Base-by-base conservation (phyloP, 2,113 vertebrate species). In the Sinocyclocheilus rhinocerous region DNA sequence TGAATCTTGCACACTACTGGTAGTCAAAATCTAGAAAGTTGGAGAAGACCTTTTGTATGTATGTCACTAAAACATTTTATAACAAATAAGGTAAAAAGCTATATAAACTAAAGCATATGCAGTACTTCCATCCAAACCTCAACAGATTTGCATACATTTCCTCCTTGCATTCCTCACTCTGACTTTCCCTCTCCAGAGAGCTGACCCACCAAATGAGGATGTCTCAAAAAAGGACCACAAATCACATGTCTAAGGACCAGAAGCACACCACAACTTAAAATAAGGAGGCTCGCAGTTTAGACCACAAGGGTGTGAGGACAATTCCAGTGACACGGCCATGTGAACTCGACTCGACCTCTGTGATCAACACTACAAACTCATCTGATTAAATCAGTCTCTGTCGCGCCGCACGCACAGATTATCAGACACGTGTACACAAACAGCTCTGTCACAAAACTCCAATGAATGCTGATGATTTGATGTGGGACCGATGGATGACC, bases 331-430 rank as follows among this genome's bases (percentile, higher is more conserved):
- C 48, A 29, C 33, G 1, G 59, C 8, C 52, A 75, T 55, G 22
- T 88, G 89, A 88, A 92, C 88, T 87, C 45, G 22, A 70, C 83
- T 48, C 90, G 92, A 92, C 87, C 90, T 70, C 22, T 57, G 22
- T 15, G 16, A 39, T 80, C 57, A 70, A 88, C 83, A 50, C 83
- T 81, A 73, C 8, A 15, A 85, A 87, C 52, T 63, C 59, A 8
- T 57, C 36, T 63, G 90, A 89, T 77, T 59, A 83, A 91, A 88
- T 87, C 84, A 63, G 72, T 79, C 72, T 65, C 42, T 42, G 42
- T 42, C 42, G 1, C 42, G 42, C 42, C 42, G 8, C 42, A 42
- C 7, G 8, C 73, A 48, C 83, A 50, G 72, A 83, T 81, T 78
- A 88, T 77, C 69, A 61, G 39, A 61, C 24, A 33, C 33, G 7